Base-by-base conservation (phyloP, 2,888 invertebrate species). In the Aphidoletes aphidimyza region DNA sequence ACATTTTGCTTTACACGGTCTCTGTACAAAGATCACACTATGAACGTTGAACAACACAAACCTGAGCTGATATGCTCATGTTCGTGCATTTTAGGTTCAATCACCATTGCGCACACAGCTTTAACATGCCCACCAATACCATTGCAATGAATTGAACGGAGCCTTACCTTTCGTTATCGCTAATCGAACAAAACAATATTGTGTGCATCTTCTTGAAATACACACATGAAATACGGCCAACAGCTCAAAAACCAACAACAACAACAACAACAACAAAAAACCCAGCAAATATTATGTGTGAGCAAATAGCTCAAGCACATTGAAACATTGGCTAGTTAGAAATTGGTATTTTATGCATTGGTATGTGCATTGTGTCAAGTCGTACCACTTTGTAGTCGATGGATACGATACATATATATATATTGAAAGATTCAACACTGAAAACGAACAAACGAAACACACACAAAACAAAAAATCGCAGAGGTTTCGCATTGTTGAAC, bases 1-100 rank as follows among this genome's bases (percentile, higher is more conserved):
- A 37, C 37, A 81, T 81, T n/a, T 81, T 37, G 36, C n/a, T 81
- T 69, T 26, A 69, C 30, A 69, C 26, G 69, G n/a, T n/a, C n/a
- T n/a, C 69, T 69, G 69, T 69, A 69, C 69, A 69, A 69, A 69
- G 69, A 69, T 69, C 69, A 69, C 69, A 14, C 34, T 69, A 69
- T 69, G 2, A 69, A 69, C 69, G 30, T 69, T 69, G 54, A 47
- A n/a, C n/a, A n/a, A n/a, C 42, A 6, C 6, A 42, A 42, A 42
- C 42, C 6, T 42, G 14, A 14, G 8, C 8, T 26, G 22, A 3
- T 54, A 26, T 69, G 30, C 34, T 54, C 9, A 54, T 47, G 47
- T 47, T 47, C 22, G 30, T 69, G 69, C 69, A 69, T 69, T n/a
- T n/a, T 69, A 14, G 69, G 69, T 69, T 69, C 69, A 69, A 26